Evolutionary conservation across 2,888 invertebrate species (phyloP).

Genomic region (Andrena marginata): DNA sequence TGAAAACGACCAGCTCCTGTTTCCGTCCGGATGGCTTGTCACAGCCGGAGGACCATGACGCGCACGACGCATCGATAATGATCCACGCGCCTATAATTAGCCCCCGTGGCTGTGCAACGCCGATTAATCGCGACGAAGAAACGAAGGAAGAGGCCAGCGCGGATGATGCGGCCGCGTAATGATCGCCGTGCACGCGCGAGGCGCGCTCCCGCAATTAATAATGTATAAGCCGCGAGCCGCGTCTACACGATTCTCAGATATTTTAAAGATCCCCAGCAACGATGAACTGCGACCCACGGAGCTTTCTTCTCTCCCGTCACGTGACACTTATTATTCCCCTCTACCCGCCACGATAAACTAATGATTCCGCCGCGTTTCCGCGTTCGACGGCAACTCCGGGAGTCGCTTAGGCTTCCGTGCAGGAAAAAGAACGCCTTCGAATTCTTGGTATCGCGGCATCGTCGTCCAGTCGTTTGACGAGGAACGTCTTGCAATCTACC

Average conservation of each 20-base stretch:
- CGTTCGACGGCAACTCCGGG: slow-evolving; percentile 1
- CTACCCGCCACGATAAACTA: slow-evolving; percentile 34
- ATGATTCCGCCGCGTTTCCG: slow-evolving; percentile 50
- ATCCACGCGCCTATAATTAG: slow-evolving; percentile 71
- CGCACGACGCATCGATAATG: slow-evolving; percentile 62
- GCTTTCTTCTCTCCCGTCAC: slow-evolving; percentile 60
- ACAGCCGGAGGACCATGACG: slow-evolving; percentile 18
- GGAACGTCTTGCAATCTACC: not conserved
- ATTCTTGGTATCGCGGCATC: not conserved
- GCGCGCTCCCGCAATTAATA: slow-evolving; percentile 63
- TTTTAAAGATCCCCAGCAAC: slow-evolving; percentile 42
- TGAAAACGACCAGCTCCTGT: slow-evolving; percentile 64
- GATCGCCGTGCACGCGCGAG: slow-evolving; percentile 53
- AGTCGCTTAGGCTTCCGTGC: slow-evolving; percentile 14
- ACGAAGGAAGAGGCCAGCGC: slow-evolving; percentile 27
- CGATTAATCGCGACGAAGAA: slow-evolving; percentile 51
- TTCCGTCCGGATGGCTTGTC: slow-evolving; percentile 38
- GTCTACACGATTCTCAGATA: slow-evolving; percentile 49
- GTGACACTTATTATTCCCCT: slow-evolving; percentile 57
- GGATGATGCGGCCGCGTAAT: slow-evolving; percentile 56
- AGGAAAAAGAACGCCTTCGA: slow-evolving; percentile 15
- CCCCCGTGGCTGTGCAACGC: slow-evolving; percentile 33
- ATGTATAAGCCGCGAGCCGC: slow-evolving; percentile 36
- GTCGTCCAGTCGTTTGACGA: not conserved
- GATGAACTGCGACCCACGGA: slow-evolving; percentile 55